Base-by-base conservation (phyloP, 1,140 invertebrate species). In the Xylocopa sonorina region DNA sequence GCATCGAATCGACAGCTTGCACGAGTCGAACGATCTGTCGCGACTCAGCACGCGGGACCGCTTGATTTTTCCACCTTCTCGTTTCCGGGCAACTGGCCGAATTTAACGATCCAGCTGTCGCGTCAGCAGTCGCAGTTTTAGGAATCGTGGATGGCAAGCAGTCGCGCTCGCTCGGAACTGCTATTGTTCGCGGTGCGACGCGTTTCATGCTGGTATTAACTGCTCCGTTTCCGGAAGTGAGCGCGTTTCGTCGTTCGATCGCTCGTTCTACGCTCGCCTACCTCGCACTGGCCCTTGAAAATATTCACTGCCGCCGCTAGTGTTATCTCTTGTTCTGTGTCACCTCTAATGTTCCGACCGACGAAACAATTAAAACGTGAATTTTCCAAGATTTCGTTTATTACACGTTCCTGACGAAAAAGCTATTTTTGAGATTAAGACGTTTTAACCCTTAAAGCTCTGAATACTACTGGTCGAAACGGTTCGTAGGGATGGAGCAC, bases 121-220 rank as follows among this genome's bases (percentile, higher is more conserved):
- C 63, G 74, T 76, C 74, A 67, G 74, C 74, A 68, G 16, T 76
- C 41, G 50, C n/a, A 58, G 41, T 68, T 68, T 58, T 50, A 73
- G 51, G 50, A 41, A 57, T 57, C 50, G n/a, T 12, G n/a, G 73
- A 68, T 41, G 38, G 24, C 51, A n/a, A n/a, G n/a, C n/a, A n/a
- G n/a, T n/a, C n/a, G n/a, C 38, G 18, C 34, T 21, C n/a, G 12
- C 50, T 38, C 57, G 46, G 3, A n/a, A n/a, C n/a, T 16, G 63
- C 74, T n/a, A 76, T 76, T 76, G 74, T 76, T 18, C 51, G 27
- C 27, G n/a, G 16, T 1, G 34, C 3, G 24, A 5, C 29, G 32
- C 41, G 27, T 53, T 74, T 55, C 27, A 5, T 29, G 24, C 21
- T n/a, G n/a, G 21, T 50, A 57, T 57, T 57, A 76, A 76, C 41